Evolutionary conservation across 2,888 invertebrate species (phyloP).

Genomic region (Carabus problematicus): DNA sequence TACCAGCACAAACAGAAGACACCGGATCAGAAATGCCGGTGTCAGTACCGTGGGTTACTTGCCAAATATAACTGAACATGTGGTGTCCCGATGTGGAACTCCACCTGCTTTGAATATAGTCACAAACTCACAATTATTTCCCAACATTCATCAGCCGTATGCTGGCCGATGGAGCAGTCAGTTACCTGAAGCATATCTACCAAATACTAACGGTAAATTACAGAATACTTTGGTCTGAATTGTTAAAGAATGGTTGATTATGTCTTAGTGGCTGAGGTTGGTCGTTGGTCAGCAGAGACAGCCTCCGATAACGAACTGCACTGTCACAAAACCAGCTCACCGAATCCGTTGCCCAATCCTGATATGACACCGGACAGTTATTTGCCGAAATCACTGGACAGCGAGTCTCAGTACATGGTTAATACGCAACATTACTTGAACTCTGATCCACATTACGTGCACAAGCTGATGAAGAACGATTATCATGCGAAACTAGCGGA

Average conservation of each 20-base stretch:
- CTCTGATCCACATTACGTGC: conserved; percentile 41
- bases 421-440: conserved; percentile 39
- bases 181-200: conserved; percentile 69
- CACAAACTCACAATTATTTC: conserved; percentile 73
- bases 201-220: conserved; percentile 60
- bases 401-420: conserved; percentile 57
- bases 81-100: conserved; percentile 60
- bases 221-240: too few relatives aligned
- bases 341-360: conserved; percentile 78
- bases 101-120: conserved; percentile 69
- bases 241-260: too few relatives aligned
- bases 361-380: conserved; percentile 74
- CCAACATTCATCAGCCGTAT: conserved; percentile 69
- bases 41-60: conserved; percentile 63
- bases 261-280: conserved; percentile 53
- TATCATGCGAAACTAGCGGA: conserved; percentile 53
- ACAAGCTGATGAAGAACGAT: conserved; percentile 51
- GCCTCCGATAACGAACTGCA: conserved; percentile 78
- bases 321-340: conserved; percentile 66
- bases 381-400: conserved; percentile 60
- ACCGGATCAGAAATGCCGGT: conserved; percentile 53
- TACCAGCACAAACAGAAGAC: conserved; percentile 52
- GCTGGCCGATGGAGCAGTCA: conserved; percentile 74
- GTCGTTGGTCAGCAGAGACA: conserved; percentile 82
- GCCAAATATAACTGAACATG: conserved; percentile 68